Evolutionary conservation across 2,797 vertebrate genomes (phyloP), one percentile per base, ranked within the genome.

Genomic region (Heliangelus exortis): DNA sequence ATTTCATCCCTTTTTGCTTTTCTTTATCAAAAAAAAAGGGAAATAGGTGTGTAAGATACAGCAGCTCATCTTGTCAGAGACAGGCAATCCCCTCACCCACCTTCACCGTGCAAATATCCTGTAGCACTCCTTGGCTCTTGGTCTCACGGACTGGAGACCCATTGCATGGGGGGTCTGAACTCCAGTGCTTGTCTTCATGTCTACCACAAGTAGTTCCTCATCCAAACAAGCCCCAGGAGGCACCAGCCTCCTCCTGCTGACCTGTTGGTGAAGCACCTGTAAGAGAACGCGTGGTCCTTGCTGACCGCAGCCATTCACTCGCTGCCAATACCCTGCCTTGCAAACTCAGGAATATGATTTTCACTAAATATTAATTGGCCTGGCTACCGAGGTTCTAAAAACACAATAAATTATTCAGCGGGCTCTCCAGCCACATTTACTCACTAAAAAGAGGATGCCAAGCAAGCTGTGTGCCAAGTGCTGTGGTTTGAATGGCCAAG

Each of bases 291-390:
- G 43, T 31, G 43, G 17, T 55, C 62, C 45, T 72, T 2, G 0
- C 43, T 29, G 31, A 55, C 81, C 31, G 0, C 51, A 91, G 65
- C 21, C 13, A 0, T 71, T 85, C 28, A 16, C 66, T 66, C 34
- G 19, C 9, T 84, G 73, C 43, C 53, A 81, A 20, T 34, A 69
- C 19, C 66, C 63, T 67, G 48, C 53, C 83, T 91, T 84, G 89
- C 67, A 63, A 67, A 73, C 22, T 21, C 69, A 74, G 47, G 31
- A 89, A 69, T 55, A 72, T 41, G 47, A 63, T 93, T 96, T 93
- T 84, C 48, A 63, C 84, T 88, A 85, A 85, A 73, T 83, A 96
- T 63, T 92, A 89, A 90, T 87, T 7, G 10, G 9, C 23, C 68
- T 73, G 62, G 66, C 51, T 62, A 62, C 54, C 15, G 55, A 86